Evolutionary conservation across 2,888 invertebrate genomes (phyloP), one percentile per base, ranked within the genome.

Genomic region (Ormia ochracea): DNA sequence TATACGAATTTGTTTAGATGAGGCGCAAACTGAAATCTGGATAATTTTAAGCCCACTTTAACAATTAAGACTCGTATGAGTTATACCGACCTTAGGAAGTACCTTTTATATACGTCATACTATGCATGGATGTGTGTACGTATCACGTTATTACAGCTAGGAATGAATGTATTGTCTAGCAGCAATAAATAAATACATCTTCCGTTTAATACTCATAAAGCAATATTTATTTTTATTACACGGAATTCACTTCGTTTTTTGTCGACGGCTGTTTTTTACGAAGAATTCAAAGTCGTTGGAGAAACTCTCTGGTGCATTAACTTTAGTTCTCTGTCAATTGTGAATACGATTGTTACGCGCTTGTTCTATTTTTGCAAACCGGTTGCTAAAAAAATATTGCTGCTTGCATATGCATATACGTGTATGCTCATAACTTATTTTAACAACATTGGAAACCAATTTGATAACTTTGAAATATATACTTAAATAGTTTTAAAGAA

Each of bases 231-330:
- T 41, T 61, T 61, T 50, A 48, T 36, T 21, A 2, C 4, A 33
- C 17, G 19, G 6, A 63, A 45, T 33, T 63, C 14, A n/a, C 9
- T 3, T 63, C 31, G 38, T 50, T 4, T n/a, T 36, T 21, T 36
- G 48, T 12, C 21, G 36, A 10, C 59, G 68, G 43, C 58, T 59
- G 59, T 43, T 59, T 52, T 54, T 68, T 43, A 26, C 31, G 38
- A 59, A 28, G 7, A 41, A 17, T 76, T 76, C 45, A 28, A 68
- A 76, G 76, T 69, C 69, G 28, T 45, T 45, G 54, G 68, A 63
- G 61, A 69, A 69, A 69, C 54, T 54, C 17, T 38, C n/a, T 12
- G 28, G 6, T 63, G 54, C 36, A 28, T 63, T 36, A 14, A 69
- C 5, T 69, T 69, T 69, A 76, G 69, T 76, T 45, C 69, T 69